These are phyloP conservation scores for Philonicus albiceps DNA, from an alignment of 2,888 invertebrate species.

Conservation along the genomic window DNA sequence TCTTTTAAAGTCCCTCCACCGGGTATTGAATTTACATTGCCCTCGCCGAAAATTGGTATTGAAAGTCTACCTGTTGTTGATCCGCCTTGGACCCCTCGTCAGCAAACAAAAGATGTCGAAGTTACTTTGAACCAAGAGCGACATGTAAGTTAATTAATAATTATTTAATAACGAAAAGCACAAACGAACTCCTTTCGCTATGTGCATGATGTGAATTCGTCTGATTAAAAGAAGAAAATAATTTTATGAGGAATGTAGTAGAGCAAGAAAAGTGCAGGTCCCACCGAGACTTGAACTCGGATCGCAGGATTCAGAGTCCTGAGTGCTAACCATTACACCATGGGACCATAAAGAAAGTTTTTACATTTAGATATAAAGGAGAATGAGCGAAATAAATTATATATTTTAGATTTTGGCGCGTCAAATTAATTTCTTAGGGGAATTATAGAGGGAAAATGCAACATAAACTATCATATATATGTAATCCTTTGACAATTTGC, in stretches of 20 bases:
- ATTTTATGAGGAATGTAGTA: neutral
- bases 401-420: neutral
- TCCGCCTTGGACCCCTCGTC: slow-evolving; percentile 98
- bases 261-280: neutral
- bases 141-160: slow-evolving; percentile 69
- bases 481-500: no score
- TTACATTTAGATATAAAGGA: no score
- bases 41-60: slow-evolving; percentile 98
- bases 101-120: slow-evolving; percentile 98
- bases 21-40: slow-evolving; percentile 97
- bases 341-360: neutral
- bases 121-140: slow-evolving; percentile 98
- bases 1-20: slow-evolving; percentile 99
- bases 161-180: neutral
- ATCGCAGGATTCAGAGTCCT: neutral
- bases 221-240: neutral
- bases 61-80: slow-evolving; percentile 94
- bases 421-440: no score
- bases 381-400: neutral
- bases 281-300: neutral
- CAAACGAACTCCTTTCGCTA: neutral
- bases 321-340: neutral
- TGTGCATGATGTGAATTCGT: neutral
- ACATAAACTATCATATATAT: no score
- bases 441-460: no score